Evolutionary conservation across 2,888 invertebrate species (phyloP).

Genomic region (Hetaerina titia): DNA sequence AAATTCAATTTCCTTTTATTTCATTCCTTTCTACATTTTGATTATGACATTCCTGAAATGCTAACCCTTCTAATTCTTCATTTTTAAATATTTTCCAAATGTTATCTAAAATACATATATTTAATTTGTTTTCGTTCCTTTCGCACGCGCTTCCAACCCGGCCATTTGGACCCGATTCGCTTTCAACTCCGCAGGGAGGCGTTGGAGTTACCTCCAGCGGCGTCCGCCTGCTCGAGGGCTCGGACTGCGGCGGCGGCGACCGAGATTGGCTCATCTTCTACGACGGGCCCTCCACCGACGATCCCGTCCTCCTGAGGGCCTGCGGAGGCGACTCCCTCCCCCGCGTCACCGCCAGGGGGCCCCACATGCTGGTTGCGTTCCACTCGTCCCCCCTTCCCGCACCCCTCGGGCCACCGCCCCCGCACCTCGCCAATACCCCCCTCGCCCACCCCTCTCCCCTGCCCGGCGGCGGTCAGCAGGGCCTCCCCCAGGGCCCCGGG

Average conservation of each 20-base stretch:
- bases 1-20: too few relatives aligned
- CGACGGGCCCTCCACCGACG: conserved; percentile 90
- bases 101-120: too few relatives aligned
- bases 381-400: conserved; percentile 91
- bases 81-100: not conserved
- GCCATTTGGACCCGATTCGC: not conserved
- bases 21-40: too few relatives aligned
- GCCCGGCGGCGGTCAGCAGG: conserved; percentile 18
- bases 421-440: conserved; percentile 77
- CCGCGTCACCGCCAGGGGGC: conserved; percentile 86
- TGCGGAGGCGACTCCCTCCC: conserved; percentile 94
- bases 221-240: conserved; percentile 66
- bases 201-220: conserved; percentile 27
- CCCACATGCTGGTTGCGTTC: conserved; percentile 92
- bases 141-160: too few relatives aligned
- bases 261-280: conserved; percentile 91
- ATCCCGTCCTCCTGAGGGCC: conserved; percentile 90
- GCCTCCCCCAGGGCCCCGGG: conserved; percentile 15
- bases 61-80: not conserved
- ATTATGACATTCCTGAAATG: too few relatives aligned
- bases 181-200: conserved; percentile 19
- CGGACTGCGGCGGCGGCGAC: conserved; percentile 77
- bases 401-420: conserved; percentile 83
- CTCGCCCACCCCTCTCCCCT: conserved; percentile 58
- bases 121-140: too few relatives aligned